Base-by-base conservation (phyloP, 1,140 invertebrate species). In the Diuraphis noxia region DNA sequence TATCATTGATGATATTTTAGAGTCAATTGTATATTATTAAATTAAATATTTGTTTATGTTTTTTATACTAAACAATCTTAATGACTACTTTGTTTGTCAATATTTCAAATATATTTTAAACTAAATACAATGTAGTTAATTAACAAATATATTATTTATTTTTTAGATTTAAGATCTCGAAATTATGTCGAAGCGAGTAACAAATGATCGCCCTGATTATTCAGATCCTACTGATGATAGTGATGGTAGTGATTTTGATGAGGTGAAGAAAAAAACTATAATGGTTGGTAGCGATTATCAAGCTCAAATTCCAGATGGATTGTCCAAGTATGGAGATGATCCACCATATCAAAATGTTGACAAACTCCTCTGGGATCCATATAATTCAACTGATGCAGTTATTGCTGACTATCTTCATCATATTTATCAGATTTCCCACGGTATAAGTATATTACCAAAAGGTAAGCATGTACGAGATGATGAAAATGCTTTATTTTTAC, bases 321-420 rank as follows among this genome's bases (percentile, higher is more conserved):
- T 99, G 9, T 97, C 96, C 93, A 93, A 92, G 81, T 96, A 96
- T 93, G 99, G 99, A 94, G 98, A 98, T 93, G 98, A 98, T 95
- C 95, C 97, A 92, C 98, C 98, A 1, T 99, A 99, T 94, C 98
- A 99, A 94, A 99, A 99, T 95, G 98, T 99, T 94, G 98, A 99
- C 93, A 97, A 98, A 94, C 95, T 99, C 91, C 94, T 99, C 3
- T 99, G 98, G 98, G 97, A 98, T 94, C 98, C 98, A 4, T 95
- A 94, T 93, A 95, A 95, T 92, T 94, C 98, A 84, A 95, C 95
- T 40, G 96, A 97, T 93, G 94, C 95, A 87, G 95, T 96, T 92
- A 96, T 97, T 36, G 97, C 98, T 93, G 96, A 97, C 38, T 99
- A 98, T 93, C 95, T 99, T 92, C 95, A 95, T 88, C 96, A 96